Base-by-base conservation (phyloP, 2,797 vertebrate species). In the Lagorchestes hirsutus region DNA sequence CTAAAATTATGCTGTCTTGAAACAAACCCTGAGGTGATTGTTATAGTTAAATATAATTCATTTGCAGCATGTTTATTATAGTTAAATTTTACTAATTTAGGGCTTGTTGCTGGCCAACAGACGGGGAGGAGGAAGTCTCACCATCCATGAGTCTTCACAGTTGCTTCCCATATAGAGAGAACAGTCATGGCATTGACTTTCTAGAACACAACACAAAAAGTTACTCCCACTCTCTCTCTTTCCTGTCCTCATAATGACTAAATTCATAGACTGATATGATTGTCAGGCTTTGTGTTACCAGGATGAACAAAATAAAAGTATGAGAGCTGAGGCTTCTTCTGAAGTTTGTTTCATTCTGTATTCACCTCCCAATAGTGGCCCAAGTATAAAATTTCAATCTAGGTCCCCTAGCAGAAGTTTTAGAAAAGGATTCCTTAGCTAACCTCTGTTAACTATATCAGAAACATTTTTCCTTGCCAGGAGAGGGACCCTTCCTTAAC, bases 41-140 rank as follows among this genome's bases (percentile, higher is more conserved):
- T 74, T 97, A 55, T 34, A 97, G 97, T 97, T 97, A 97, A 97
- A 96, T 97, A 95, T 96, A 97, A 94, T 94, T 97, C 95, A 59
- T 95, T 97, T 97, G 92, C 97, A 54, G 16, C 91, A 55, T 96
- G 96, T 97, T 97, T 97, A 91, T 95, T 97, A 92, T 57, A 92
- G 97, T 97, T 97, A 97, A 95, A 97, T 97, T 95, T 95, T 96
- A 96, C 96, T 94, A 96, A 96, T 95, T 95, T 95, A 91, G 92
- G 94, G 93, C 95, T 93, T 90, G 74, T 97, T 97, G 92, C 97
- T 96, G 95, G 93, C 97, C 93, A 91, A 31, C 95, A 93, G 96
- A 95, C 93, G 94, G 96, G 94, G 94, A 95, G 93, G 95, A 96
- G 95, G 97, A 95, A 62, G 93, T 59, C 93, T 56, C 95, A 54